A percentile compares a stretch with the other conserved stretches of the same genome.
Evolutionary conservation across 2,888 invertebrate species (phyloP).

Genomic region (Portevinia maculata): DNA sequence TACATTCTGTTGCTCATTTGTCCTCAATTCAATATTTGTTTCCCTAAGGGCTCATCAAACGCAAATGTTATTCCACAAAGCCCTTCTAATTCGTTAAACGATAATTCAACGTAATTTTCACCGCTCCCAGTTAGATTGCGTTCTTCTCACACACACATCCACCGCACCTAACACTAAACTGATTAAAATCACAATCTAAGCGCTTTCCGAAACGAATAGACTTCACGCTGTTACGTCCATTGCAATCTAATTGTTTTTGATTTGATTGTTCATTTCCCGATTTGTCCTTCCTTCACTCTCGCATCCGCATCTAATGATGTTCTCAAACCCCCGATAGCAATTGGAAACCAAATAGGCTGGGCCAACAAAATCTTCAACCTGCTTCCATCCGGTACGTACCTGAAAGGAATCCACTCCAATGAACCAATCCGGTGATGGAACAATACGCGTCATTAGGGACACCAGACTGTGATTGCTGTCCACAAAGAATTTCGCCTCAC

Average conservation of each 20-base stretch:
- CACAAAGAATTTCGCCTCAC: constrained; percentile 92
- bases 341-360: constrained; percentile 23
- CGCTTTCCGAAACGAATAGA: constrained; percentile 60
- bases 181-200: constrained; percentile 61
- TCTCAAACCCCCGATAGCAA: constrained; percentile 41
- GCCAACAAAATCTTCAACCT: not conserved
- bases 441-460: constrained; percentile 94
- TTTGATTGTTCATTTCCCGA: constrained; percentile 74
- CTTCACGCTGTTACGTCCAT: constrained; percentile 67
- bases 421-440: constrained; percentile 98
- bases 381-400: constrained; percentile 76
- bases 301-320: constrained; percentile 37
- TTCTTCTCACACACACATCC: not conserved
- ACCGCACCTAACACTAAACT: constrained; percentile 30
- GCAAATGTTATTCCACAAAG: constrained; percentile 2
- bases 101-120: constrained; percentile 42
- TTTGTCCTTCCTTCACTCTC: constrained; percentile 16
- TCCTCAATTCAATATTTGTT: not conserved
- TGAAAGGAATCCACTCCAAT: constrained; percentile 94
- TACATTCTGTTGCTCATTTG: not conserved
- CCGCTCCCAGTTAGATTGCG: not conserved
- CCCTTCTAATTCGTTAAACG: not conserved
- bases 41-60: constrained; percentile 46
- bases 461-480: constrained; percentile 96
- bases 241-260: constrained; percentile 75